Evolutionary conservation across 1,140 invertebrate genomes (phyloP).

Genomic region (Ceratosolen fusciceps): DNA sequence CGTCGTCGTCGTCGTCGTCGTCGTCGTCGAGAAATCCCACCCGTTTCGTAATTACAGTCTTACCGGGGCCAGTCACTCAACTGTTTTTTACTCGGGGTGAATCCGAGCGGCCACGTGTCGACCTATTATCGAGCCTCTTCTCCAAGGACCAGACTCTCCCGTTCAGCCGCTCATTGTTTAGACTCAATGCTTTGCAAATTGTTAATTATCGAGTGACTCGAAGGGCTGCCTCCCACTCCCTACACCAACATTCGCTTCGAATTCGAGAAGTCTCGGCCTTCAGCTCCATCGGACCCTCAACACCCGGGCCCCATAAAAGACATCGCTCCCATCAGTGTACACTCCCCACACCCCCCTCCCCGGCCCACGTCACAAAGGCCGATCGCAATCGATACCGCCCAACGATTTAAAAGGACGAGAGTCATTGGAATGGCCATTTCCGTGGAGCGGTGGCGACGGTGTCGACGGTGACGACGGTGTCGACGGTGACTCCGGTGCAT

Average conservation of each 20-base stretch:
- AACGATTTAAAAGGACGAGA: neutral
- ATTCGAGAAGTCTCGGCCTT: too few relatives aligned
- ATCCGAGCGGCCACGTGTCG: constrained; percentile 21
- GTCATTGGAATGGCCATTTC: too few relatives aligned
- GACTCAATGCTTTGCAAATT: constrained; percentile 33
- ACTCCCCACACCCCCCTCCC: too few relatives aligned
- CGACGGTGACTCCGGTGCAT: neutral
- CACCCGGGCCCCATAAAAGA: too few relatives aligned
- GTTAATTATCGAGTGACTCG: constrained; percentile 25
- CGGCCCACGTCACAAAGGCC: too few relatives aligned
- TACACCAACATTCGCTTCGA: too few relatives aligned
- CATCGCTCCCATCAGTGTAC: too few relatives aligned
- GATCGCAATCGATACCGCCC: too few relatives aligned
- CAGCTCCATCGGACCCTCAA: neutral
- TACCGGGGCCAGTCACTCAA: neutral
- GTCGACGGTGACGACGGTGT: too few relatives aligned
- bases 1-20: neutral
- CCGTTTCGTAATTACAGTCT: neutral
- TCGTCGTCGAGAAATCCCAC: neutral
- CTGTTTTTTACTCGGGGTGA: neutral
- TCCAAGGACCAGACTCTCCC: neutral
- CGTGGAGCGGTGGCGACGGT: too few relatives aligned
- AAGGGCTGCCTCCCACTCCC: too few relatives aligned
- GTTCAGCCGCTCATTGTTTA: constrained; percentile 29
- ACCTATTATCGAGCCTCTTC: neutral